phyloP scores from a whole-genome alignment of 2,113 vertebrate species.

The Mobula birostris region DNA sequence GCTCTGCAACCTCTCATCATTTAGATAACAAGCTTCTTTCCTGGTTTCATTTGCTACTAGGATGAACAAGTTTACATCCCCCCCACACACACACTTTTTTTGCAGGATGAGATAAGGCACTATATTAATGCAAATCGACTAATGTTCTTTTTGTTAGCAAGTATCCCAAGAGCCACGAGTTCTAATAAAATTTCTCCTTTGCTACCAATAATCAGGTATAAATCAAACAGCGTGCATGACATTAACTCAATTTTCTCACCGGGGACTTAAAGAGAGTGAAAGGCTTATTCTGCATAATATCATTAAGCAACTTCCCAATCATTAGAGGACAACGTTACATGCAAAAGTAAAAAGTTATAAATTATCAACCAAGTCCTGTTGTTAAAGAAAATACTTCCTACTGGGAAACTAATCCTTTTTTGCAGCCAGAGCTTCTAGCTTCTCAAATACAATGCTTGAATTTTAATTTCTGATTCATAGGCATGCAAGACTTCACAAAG shows the following conservation, averaged over 20 bases:
- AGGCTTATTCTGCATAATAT: slow-evolving; percentile 24
- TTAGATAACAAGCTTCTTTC: too few species aligned
- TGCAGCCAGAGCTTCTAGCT: not conserved
- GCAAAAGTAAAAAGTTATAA: not conserved
- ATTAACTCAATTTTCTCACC: slow-evolving; percentile 32
- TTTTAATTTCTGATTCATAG: not conserved
- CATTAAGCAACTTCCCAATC: not conserved
- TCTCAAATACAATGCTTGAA: not conserved
- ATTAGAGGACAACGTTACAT: slow-evolving; percentile 26
- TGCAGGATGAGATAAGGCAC: not conserved
- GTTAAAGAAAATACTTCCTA: not conserved
- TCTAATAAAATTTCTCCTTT: slow-evolving; percentile 28
- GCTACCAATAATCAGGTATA: slow-evolving; percentile 20
- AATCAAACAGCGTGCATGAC: slow-evolving; percentile 27
- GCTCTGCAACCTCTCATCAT: too few species aligned
- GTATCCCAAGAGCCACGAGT: not conserved
- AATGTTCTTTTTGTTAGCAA: not conserved
- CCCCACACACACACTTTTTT: too few species aligned
- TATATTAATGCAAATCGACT: not conserved
- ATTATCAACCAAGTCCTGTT: slow-evolving; percentile 25
- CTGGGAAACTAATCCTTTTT: slow-evolving; percentile 7
- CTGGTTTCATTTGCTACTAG: too few species aligned
- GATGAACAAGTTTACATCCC: too few species aligned
- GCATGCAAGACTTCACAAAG: not conserved
- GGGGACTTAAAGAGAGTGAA: slow-evolving; percentile 2